Evolutionary conservation across 2,113 vertebrate species (phyloP).

Genomic region (Protobothrops mucrosquamatus): DNA sequence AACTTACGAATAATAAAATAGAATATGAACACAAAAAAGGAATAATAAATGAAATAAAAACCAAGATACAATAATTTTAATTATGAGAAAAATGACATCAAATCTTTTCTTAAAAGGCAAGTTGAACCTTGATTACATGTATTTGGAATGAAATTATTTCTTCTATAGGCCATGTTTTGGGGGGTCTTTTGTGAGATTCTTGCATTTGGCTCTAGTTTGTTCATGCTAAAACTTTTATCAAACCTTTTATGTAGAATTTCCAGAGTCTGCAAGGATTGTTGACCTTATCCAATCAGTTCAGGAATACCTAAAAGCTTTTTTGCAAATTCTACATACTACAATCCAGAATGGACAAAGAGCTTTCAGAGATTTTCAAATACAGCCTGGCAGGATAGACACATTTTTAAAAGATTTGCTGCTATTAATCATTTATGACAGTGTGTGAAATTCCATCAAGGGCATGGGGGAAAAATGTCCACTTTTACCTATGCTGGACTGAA

Average conservation of each 20-base stretch:
- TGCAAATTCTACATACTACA: constrained; percentile 36
- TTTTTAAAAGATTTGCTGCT: neutral
- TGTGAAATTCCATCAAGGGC: constrained; percentile 3
- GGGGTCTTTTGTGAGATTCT: neutral
- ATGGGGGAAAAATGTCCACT: neutral
- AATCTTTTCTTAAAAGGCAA: neutral
- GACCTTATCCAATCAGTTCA: constrained; percentile 21
- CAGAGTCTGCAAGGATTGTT: constrained; percentile 2
- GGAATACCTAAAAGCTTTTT: constrained; percentile 55
- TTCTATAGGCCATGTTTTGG: neutral
- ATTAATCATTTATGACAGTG: constrained; percentile 4
- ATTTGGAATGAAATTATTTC: neutral
- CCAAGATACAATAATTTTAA: neutral
- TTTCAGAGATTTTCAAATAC: constrained; percentile 28
- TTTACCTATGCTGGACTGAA: neutral
- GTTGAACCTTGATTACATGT: neutral
- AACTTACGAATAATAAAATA: neutral
- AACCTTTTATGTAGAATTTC: constrained; percentile 34
- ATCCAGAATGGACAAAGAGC: constrained; percentile 40
- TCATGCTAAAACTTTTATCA: constrained; percentile 55
- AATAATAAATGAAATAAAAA: neutral
- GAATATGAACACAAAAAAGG: neutral
- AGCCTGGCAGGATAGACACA: neutral
- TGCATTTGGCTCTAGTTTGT: constrained; percentile 48
- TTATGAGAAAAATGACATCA: neutral